phyloP scores from a whole-genome alignment of 2,797 vertebrate species.

The Bufotes viridis region DNA sequence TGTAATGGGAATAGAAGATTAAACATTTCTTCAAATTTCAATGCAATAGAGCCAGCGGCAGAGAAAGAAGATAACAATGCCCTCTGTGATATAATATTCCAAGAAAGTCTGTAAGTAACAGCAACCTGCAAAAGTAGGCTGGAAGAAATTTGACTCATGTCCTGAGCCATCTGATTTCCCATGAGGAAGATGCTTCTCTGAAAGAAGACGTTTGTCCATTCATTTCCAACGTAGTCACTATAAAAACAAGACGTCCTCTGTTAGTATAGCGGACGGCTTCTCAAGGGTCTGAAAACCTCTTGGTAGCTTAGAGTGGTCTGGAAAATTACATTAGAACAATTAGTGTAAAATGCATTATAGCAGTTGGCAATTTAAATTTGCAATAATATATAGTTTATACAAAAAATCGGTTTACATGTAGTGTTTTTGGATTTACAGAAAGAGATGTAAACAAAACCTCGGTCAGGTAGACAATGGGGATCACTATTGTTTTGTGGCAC shows the following conservation, averaged over 20 bases:
- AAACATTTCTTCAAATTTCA: not conserved
- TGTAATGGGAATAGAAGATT: not conserved
- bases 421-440: no score
- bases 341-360: no score
- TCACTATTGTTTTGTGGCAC: no score
- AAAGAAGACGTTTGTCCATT: conserved; percentile 68
- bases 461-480: no score
- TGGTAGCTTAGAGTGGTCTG: not conserved
- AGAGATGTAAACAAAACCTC: no score
- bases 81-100: not conserved
- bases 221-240: conserved; percentile 6
- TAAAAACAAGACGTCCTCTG: not conserved
- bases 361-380: no score
- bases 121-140: conserved; percentile 47
- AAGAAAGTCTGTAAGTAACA: not conserved
- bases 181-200: conserved; percentile 62
- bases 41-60: not conserved
- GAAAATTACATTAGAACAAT: no score
- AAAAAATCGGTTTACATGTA: no score
- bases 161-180: conserved; percentile 64
- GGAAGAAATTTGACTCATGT: conserved; percentile 66
- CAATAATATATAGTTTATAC: no score
- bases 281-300: not conserved
- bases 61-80: not conserved
- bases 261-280: not conserved